Evolutionary conservation across 2,888 invertebrate genomes (phyloP), one percentile per base, ranked within the genome.

Genomic region (Altica lythri): DNA sequence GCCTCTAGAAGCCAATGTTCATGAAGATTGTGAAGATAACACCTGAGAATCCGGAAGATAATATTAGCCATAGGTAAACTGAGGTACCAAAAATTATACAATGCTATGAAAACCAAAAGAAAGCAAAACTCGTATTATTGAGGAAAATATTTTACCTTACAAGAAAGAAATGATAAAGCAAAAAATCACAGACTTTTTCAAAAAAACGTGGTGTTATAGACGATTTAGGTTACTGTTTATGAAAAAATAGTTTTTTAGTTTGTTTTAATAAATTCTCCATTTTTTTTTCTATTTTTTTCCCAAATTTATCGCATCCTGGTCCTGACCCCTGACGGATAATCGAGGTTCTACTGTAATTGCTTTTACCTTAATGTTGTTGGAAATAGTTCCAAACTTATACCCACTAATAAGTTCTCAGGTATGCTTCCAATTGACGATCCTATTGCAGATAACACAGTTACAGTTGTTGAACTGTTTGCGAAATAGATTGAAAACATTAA

Each of bases 301-400:
- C 8, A 5, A 8, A 22, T 22, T 22, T 5, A 22, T 22, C 4
- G 22, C 4, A 22, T 22, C 4, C 22, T 32, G 6, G 6, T 32
- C 6, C 13, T 3, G 2, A 32, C 32, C 10, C 13, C 6, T 12
- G 6, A 32, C 6, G 13, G 6, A 32, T 13, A 9, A 14, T 9
- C 6, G 14, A n/a, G 8, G 9, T 18, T 12, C 2, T 12, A 8
- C 8, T 6, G 4, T 17, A 9, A 29, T 10, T 10, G 18, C 5
- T 2, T 38, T 48, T 69, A 86, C 86, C 86, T 81, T 17, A 86
- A 73, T 1, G 83, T 79, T 0, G 87, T 86, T 1, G 86, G 87
- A 56, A 87, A 86, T 35, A 86, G 68, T 50, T 85, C 83, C 0
- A 86, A 84, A 53, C 85, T 76, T 64, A 86, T 78, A 71, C 86